Evolutionary conservation across 2,888 invertebrate species (phyloP).

Genomic region (Catocala nupta): DNA sequence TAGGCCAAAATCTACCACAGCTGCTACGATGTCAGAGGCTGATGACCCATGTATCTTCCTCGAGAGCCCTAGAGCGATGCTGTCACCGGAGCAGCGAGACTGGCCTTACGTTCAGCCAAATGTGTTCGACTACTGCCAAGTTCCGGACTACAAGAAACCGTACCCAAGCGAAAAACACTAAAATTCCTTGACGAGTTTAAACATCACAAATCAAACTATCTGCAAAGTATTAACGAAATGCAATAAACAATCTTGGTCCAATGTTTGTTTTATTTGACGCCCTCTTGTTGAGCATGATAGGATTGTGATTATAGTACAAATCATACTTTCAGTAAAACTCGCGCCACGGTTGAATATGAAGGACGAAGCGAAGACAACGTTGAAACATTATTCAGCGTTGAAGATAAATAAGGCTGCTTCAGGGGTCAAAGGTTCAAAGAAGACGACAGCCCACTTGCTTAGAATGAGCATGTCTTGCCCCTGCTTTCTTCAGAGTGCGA

Average conservation of each 20-base stretch:
- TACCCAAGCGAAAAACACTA: too few relatives aligned
- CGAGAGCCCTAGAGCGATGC: constrained; percentile 51
- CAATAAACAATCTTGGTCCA: constrained; percentile 50
- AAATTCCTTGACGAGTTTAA: too few relatives aligned
- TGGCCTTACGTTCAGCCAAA: constrained; percentile 52
- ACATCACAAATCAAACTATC: too few relatives aligned
- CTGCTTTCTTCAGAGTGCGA: constrained; percentile 25
- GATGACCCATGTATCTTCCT: constrained; percentile 35
- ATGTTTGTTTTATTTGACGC: constrained; percentile 48
- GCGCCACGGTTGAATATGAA: constrained; percentile 60
- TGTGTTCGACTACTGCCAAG: constrained; percentile 46
- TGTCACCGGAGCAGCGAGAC: constrained; percentile 55
- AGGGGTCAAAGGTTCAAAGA: constrained; percentile 26
- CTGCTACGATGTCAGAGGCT: constrained; percentile 11
- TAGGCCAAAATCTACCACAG: constrained; percentile 13
- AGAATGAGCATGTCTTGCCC: constrained; percentile 62
- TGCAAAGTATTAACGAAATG: background rate
- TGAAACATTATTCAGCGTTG: constrained; percentile 12
- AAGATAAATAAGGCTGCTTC: constrained; percentile 30
- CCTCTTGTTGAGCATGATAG: constrained; percentile 32
- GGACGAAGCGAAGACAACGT: constrained; percentile 40
- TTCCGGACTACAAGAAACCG: background rate
- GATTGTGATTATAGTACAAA: constrained; percentile 62
- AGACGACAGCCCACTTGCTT: constrained; percentile 18
- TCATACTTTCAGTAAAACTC: constrained; percentile 75